Base-by-base conservation (phyloP, 2,888 invertebrate genomes). In the Anodontia alba region DNA sequence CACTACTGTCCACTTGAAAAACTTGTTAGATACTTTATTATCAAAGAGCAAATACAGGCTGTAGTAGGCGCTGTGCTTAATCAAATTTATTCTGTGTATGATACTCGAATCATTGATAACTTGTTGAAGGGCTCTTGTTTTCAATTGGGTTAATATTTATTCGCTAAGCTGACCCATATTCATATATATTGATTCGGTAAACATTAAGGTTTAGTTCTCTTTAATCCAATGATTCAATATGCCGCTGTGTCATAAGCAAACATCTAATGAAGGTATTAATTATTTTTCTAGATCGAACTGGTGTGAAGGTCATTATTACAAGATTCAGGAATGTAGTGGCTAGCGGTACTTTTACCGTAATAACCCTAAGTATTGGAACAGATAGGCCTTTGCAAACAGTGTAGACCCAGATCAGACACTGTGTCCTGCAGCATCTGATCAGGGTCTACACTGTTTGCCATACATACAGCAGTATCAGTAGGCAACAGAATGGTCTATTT, bases 1-100 rank as follows among this genome's bases (percentile, higher is more conserved):
- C 62, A 33, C 62, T 62, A 62, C 62, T 33, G 62, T 33, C 62
- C 62, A 33, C 62, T 62, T 20, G 20, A 12, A 33, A 33, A 33
- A 62, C 33, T 62, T 62, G 31, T 62, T 62, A 31, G 62, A 33
- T 62, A 62, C 62, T 62, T 33, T 62, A 31, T 62, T 62, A 62
- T 62, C 62, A 57, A 29, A 29, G 7, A 29, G 20, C 29, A 57
- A 57, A 62, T 33, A 62, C 33, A 62, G 33, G 23, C 17, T 23
- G 23, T 62, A 33, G 29, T 62, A 62, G 62, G 29, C 26, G 33
- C 62, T 33, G 3, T 29, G 29, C 10, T 62, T 33, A 62, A 62
- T 62, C 62, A 62, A 62, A 62, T 62, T 62, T 62, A 29, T 62
- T 62, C 62, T 62, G 62, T 33, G 31, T 62, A 62, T 62, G 62